Base-by-base conservation (phyloP, 2,888 invertebrate genomes). In the Heliconius aoede region DNA sequence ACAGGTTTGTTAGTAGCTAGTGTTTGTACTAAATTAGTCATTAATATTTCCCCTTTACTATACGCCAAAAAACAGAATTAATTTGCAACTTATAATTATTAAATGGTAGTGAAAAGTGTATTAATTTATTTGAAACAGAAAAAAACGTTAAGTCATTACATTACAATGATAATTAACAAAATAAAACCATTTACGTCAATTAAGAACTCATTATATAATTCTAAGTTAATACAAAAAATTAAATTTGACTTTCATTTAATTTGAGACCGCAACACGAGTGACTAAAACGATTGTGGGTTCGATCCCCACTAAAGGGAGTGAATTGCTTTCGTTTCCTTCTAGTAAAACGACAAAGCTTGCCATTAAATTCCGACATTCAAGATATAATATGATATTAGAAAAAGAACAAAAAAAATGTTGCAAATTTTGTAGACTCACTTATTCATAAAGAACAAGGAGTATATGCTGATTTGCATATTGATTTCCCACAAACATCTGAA, bases 401-500 rank as follows among this genome's bases (percentile, higher is more conserved):
- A 46, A 11, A 11, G 11, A 36, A 46, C 24, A 7, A 0, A 32
- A 18, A 65, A 18, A 65, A 3, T 65, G 87, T 89, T 21, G 88
- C 87, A 88, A 87, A 88, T 79, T 76, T 85, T 85, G 84, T 88
- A 87, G 86, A 85, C 89, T 86, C 84, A 75, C 80, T 67, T 79
- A 81, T 81, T 78, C 80, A 87, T 40, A 30, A n/a, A 24, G 80
- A 86, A 86, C 83, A 84, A 80, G 62, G 81, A 87, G 86, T 85
- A 87, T 86, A 87, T 86, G 86, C 86, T 86, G 79, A 84, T 84
- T 82, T 84, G 85, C 86, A 64, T 81, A 74, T 84, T 85, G 13
- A 78, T 90, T 36, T 91, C 77, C 90, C 90, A 91, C 91, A 90
- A 91, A 91, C 90, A 89, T 88, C 86, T 89, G 91, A 91, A 91